Conservation (phyloP, 2,888 invertebrate species). For the Pandemis cinnamomeana region DNA sequence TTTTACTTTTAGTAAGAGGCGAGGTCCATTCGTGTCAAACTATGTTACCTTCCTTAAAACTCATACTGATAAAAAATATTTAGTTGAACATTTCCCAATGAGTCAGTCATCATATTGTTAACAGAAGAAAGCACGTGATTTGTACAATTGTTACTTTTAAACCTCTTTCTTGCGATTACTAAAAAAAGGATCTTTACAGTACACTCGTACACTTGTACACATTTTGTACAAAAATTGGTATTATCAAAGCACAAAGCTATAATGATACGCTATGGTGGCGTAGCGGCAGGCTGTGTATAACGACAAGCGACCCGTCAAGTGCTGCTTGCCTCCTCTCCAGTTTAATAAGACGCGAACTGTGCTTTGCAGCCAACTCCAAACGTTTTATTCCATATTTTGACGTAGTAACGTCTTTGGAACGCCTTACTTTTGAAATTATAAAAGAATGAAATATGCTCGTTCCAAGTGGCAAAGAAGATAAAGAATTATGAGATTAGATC, state of each 20-base stretch:
- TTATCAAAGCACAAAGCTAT: background rate
- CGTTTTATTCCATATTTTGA: constrained; percentile 43
- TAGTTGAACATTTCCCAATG: too few relatives aligned
- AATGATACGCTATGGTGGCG: constrained; percentile 28
- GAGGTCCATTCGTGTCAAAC: too few relatives aligned
- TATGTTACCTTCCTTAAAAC: too few relatives aligned
- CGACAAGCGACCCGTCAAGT: constrained; percentile 72
- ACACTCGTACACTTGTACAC: too few relatives aligned
- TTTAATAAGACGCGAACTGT: constrained; percentile 74
- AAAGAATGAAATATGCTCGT: constrained; percentile 14
- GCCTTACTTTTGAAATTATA: constrained; percentile 11
- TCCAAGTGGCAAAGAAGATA: background rate
- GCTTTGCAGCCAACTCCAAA: constrained; percentile 59
- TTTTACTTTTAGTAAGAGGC: too few relatives aligned
- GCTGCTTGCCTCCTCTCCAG: constrained; percentile 72
- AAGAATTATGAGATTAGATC: background rate
- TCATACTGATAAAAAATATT: too few relatives aligned
- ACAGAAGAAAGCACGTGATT: too few relatives aligned
- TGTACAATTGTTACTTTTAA: too few relatives aligned
- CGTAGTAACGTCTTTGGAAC: constrained; percentile 57
- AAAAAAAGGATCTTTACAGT: too few relatives aligned
- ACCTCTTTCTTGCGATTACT: too few relatives aligned
- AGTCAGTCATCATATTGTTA: too few relatives aligned
- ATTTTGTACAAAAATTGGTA: too few relatives aligned
- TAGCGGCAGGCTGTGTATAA: constrained; percentile 56